Conservation (phyloP, 2,888 invertebrate species). For the Scelioninae gen. 1 region DNA sequence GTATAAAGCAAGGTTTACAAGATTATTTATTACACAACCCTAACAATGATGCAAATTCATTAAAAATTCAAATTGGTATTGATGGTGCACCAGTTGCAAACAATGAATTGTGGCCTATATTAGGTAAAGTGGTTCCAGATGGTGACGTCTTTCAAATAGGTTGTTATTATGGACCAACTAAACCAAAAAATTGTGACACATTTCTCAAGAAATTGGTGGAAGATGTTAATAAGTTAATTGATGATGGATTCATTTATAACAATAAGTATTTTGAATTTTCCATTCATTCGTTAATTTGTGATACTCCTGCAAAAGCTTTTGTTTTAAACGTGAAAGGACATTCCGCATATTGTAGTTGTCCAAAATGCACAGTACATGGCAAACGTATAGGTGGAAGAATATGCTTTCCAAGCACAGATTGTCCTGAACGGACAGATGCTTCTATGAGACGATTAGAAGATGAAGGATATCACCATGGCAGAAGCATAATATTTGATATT, state of each 20-base stretch:
- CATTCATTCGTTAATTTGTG: constrained; percentile 45
- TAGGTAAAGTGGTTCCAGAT: constrained; percentile 31
- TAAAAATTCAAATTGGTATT: constrained; percentile 22
- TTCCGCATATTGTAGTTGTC: constrained; percentile 45
- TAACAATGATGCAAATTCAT: not conserved
- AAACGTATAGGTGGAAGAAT: constrained; percentile 23
- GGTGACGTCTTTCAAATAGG: constrained; percentile 36
- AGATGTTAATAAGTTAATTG: constrained; percentile 12
- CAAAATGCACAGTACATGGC: constrained; percentile 51
- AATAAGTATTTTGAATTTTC: not conserved
- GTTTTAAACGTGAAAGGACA: constrained; percentile 42
- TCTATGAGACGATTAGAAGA: constrained; percentile 15
- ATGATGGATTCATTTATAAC: constrained; percentile 15
- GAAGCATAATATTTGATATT: constrained; percentile 35
- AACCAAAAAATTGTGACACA: constrained; percentile 23
- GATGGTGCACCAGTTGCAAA: constrained; percentile 47
- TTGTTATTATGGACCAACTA: constrained; percentile 18
- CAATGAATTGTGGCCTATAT: constrained; percentile 54
- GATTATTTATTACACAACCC: not conserved
- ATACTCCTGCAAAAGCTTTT: constrained; percentile 54
- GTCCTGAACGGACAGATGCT: constrained; percentile 33
- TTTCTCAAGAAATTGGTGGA: constrained; percentile 29
- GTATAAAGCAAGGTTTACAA: not conserved
- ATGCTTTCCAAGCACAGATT: constrained; percentile 27
- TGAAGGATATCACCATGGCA: constrained; percentile 30